Base-by-base conservation (phyloP, 2,113 vertebrate genomes). In the Oxygymnocypris stewartii region DNA sequence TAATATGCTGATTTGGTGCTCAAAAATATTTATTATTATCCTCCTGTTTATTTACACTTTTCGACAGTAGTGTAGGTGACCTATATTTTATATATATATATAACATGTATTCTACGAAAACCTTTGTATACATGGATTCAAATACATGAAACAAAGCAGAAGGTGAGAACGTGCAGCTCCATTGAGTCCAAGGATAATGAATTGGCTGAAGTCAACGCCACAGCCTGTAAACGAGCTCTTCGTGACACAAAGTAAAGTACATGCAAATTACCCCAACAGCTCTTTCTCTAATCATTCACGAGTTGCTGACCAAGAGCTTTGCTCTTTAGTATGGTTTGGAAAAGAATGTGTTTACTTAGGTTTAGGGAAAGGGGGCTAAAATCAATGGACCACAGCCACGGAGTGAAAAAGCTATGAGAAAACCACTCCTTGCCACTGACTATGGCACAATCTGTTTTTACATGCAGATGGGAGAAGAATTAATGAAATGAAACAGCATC, bases 311-410 rank as follows among this genome's bases (percentile, higher is more conserved):
- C 93, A 92, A 93, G 28, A 91, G 91, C 89, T 90, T 79, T 35
- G 84, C 89, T 90, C 89, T 91, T 91, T 88, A 93, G 90, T 92
- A 90, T 91, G 92, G 88, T 94, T 94, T 94, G 93, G 92, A 93
- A 92, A 42, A 82, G 63, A 78, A 42, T 0, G 12, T 93, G 91
- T 94, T 94, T 93, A 91, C 91, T 93, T 93, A 91, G 92, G 91
- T 92, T 89, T 90, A 49, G 87, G 87, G 90, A 85, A 87, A 78
- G 89, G 79, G 86, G 85, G 88, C 77, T 89, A 90, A 82, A 91
- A 89, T 88, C 80, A 90, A 88, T 84, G 71, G 65, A 69, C 71
- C 71, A 85, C 57, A 57, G 86, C 83, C 88, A 84, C 35, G 79
- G 76, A 78, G 79, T 23, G 65, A 61, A 77, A 85, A 82, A 61